A percentile compares a stretch with the other conserved stretches of the same genome.
Evolutionary conservation across 2,888 invertebrate genomes (phyloP).

Genomic region (Synanthedon vespiformis): DNA sequence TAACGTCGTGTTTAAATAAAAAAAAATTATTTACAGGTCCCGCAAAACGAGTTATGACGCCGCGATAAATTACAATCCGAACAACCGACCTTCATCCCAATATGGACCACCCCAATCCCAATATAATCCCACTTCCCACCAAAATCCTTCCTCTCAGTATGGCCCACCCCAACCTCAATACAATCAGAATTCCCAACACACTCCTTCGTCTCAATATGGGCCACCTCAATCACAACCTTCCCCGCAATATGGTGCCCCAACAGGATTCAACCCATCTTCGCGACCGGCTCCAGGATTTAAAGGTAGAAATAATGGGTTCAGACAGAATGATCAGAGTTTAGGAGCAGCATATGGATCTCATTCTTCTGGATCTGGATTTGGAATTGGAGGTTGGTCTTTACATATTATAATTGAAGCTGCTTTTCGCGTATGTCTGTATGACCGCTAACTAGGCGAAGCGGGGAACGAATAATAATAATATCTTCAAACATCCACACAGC

Average conservation of each 20-base stretch:
- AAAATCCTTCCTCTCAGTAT: conserved; percentile 5
- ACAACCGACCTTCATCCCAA: conserved; percentile 11
- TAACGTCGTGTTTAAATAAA: no score
- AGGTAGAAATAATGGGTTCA: conserved; percentile 11
- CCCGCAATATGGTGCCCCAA: conserved; percentile 16
- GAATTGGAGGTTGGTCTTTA: conserved; percentile 1
- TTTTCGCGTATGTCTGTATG: no score
- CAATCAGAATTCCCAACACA: conserved; percentile 13
- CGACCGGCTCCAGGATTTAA: conserved; percentile 29
- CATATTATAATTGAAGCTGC: no score
- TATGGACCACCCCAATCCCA: conserved; percentile 10
- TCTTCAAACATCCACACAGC: no score
- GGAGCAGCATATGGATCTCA: no score
- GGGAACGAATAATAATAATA: no score
- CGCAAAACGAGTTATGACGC: conserved; percentile 53
- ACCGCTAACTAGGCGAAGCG: no score
- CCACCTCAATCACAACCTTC: conserved; percentile 2
- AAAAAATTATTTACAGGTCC: conserved; percentile 14
- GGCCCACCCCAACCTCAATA: conserved; percentile 8
- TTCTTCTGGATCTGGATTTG: no score
- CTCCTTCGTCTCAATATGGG: conserved; percentile 11
- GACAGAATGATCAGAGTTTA: neutral
- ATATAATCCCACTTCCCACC: conserved; percentile 7
- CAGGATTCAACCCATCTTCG: neutral
- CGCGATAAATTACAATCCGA: conserved; percentile 16